Percentiles rank a stretch among this genome's conserved stretches.
Evolutionary conservation across 2,113 vertebrate genomes (phyloP).

Genomic region (Larimichthys polyactis): DNA sequence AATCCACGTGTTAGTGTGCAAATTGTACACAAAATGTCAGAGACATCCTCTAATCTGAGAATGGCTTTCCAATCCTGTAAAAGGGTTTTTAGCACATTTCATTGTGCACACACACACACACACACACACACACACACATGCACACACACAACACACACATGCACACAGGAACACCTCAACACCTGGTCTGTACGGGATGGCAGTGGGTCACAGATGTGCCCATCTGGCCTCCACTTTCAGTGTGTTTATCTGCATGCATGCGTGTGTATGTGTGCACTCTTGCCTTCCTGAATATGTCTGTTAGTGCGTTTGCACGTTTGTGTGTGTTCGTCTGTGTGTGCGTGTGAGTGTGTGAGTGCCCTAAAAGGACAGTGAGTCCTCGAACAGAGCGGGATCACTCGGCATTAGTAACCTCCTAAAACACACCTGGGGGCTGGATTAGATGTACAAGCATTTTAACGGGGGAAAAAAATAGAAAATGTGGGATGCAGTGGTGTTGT

Average conservation of each 20-base stretch:
- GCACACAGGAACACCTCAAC: constrained; percentile 32
- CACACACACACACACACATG: constrained; percentile 15
- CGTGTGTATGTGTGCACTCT: too few species aligned
- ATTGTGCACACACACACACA: constrained; percentile 41
- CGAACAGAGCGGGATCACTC: constrained; percentile 40
- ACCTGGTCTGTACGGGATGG: constrained; percentile 65
- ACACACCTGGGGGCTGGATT: constrained; percentile 59
- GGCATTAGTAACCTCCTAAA: constrained; percentile 47
- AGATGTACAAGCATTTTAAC: constrained; percentile 35
- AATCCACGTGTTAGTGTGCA: constrained; percentile 44
- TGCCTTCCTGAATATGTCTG: background rate
- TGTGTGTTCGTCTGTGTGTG: background rate
- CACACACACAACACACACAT: too few species aligned
- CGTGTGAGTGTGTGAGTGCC: constrained; percentile 19
- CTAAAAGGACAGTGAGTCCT: constrained; percentile 59
- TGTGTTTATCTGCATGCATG: constrained; percentile 12
- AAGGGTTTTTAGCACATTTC: constrained; percentile 52
- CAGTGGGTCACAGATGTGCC: constrained; percentile 71
- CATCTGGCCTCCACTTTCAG: constrained; percentile 58
- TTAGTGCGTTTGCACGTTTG: too few species aligned
- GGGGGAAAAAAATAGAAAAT: background rate
- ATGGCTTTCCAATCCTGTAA: constrained; percentile 61
- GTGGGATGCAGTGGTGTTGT: constrained; percentile 20
- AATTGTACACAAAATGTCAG: constrained; percentile 34
- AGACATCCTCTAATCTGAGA: constrained; percentile 55